Evolutionary conservation across 2,888 invertebrate genomes (phyloP), one percentile per base, ranked within the genome.

Genomic region (Silvanus unidentatus): DNA sequence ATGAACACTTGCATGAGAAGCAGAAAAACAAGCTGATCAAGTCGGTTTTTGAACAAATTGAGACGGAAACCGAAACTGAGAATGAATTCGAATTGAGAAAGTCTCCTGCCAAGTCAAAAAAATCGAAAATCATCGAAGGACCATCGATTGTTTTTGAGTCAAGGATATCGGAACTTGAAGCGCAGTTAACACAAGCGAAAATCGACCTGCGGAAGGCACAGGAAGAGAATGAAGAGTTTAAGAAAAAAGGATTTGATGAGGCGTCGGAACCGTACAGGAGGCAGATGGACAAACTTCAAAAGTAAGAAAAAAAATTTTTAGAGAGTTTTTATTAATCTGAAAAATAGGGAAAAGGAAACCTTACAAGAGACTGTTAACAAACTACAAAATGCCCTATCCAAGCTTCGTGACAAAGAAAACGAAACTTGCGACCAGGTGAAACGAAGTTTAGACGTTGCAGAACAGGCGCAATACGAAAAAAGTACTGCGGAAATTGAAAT

Each of bases 121-220:
- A 63, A 41, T 39, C 44, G 13, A 42, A 46, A 50, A 37, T 74
- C 38, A 69, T 86, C 9, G 86, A 86, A 62, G 87, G 87, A 0
- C 88, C 89, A 0, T 83, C 81, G 53, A 88, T 89, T 46, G 84
- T 90, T 14, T 88, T 86, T 62, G 90, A 90, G 67, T 89, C 90
- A 0, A 78, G 87, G 49, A 89, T 90, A 42, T 85, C 88, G 2
- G 90, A 91, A 61, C 66, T 91, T 44, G 90, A 91, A 63, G 90
- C 90, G 0, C 89, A 90, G 59, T 70, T 90, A 36, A 82, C 86
- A 5, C 89, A 90, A 64, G 71, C 85, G 0, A 84, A 78, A 63
- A 84, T 90, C 43, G 88, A 88, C 58, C 68, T 89, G 27, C 82
- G 82, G 61, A 86, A 88, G 63, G 70, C 84, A 1, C 81, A 82